Evolutionary conservation across 2,888 invertebrate species (phyloP).

Genomic region (Dasysyrphus tricinctus): DNA sequence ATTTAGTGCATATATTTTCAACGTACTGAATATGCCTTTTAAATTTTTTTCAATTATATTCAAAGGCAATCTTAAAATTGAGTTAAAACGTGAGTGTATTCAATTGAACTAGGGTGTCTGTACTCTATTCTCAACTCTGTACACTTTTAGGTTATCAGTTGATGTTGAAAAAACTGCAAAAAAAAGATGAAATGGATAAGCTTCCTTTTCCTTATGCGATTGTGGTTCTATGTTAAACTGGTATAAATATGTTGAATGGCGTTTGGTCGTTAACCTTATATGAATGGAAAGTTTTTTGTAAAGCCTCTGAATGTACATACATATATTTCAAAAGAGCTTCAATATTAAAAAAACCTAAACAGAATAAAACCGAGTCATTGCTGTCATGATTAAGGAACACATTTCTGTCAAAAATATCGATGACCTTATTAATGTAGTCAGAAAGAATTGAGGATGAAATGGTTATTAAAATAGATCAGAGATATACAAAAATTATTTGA

Average conservation of each 20-base stretch:
- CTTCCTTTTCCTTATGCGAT: not conserved
- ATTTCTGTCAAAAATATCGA: too few species aligned
- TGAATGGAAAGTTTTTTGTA: not conserved
- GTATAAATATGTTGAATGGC: not conserved
- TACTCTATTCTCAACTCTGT: not conserved
- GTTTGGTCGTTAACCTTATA: not conserved
- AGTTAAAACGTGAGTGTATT: not conserved
- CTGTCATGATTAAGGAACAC: too few species aligned
- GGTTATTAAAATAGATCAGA: too few species aligned
- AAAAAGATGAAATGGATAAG: slow-evolving; percentile 18
- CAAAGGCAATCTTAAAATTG: not conserved
- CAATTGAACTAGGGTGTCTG: not conserved
- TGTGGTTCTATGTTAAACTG: slow-evolving; percentile 2
- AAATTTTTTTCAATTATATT: too few species aligned
- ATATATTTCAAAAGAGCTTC: not conserved
- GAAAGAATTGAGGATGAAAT: too few species aligned
- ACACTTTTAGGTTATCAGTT: slow-evolving; percentile 25
- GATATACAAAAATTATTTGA: too few species aligned
- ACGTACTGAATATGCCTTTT: too few species aligned
- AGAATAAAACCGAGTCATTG: too few species aligned
- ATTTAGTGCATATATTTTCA: too few species aligned
- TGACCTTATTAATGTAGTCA: too few species aligned
- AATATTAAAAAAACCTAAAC: too few species aligned
- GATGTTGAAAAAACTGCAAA: not conserved
- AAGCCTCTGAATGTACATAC: not conserved